phyloP scores from a whole-genome alignment of 2,113 vertebrate species.

The Bambusicola thoracicus region DNA sequence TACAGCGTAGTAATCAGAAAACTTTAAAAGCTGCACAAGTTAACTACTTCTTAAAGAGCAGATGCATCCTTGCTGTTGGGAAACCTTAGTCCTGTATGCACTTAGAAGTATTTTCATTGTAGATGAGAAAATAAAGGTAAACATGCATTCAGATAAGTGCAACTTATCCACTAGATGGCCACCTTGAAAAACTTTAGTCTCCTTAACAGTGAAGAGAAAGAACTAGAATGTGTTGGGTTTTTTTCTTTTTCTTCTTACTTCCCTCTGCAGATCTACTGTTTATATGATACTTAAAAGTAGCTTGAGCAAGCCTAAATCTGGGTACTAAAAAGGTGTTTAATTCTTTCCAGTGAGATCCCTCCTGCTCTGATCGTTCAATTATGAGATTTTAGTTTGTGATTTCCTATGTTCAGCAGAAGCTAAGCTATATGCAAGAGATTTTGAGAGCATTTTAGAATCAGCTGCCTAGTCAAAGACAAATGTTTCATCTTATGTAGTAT shows the following conservation, averaged over 20 bases:
- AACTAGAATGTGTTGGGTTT: neutral
- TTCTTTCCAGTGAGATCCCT: neutral
- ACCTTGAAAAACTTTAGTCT: constrained; percentile 6
- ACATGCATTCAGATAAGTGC: neutral
- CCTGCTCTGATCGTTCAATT: neutral
- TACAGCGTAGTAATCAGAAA: neutral
- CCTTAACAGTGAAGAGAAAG: neutral
- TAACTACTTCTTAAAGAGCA: neutral
- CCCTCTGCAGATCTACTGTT: neutral
- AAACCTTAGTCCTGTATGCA: neutral
- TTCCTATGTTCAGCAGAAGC: neutral
- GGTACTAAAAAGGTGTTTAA: neutral
- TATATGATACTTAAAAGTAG: neutral
- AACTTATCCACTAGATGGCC: constrained; percentile 62
- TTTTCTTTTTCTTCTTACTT: neutral
- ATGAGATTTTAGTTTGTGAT: neutral
- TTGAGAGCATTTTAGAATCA: neutral
- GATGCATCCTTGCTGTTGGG: neutral
- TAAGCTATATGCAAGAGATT: neutral
- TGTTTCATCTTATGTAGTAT: neutral
- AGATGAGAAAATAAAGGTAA: neutral
- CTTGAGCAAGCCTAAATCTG: neutral
- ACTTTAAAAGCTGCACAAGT: neutral
- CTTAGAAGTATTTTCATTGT: neutral
- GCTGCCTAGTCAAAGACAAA: neutral